phyloP scores from a whole-genome alignment of 2,888 invertebrate species.

The Drosophila robusta region DNA sequence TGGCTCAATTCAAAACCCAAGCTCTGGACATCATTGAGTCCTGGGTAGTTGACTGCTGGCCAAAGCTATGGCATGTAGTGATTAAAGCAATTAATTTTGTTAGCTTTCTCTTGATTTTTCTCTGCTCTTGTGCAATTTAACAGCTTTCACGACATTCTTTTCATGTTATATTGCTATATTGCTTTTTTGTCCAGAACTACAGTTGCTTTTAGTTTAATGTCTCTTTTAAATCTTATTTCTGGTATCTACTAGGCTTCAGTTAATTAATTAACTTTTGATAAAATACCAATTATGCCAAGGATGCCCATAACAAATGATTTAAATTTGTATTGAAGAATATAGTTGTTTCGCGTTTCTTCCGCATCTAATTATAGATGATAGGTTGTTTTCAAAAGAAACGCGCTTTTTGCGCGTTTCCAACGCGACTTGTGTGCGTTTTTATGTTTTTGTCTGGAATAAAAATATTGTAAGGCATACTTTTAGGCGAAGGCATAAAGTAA shows the following conservation, averaged over 20 bases:
- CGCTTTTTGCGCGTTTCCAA: neutral
- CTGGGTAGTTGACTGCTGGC: neutral
- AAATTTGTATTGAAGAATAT: no score
- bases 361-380: neutral
- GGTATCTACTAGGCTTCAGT: neutral
- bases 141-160: constrained; percentile 1
- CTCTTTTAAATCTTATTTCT: neutral
- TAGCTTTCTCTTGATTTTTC: constrained; percentile 3
- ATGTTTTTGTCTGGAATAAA: no score
- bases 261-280: constrained; percentile 2
- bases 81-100: constrained; percentile 44
- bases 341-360: neutral
- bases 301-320: neutral
- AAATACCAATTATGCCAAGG: neutral
- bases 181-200: neutral
- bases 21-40: no score
- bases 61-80: constrained; percentile 17
- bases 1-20: neutral
- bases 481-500: constrained; percentile 1
- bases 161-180: neutral
- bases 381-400: neutral
- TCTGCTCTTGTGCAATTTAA: neutral
- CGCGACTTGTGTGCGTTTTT: constrained; percentile 21
- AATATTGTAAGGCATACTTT: constrained; percentile 26
- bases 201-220: neutral